phyloP scores from a whole-genome alignment of 2,113 vertebrate species.

The Morone saxatilis region DNA sequence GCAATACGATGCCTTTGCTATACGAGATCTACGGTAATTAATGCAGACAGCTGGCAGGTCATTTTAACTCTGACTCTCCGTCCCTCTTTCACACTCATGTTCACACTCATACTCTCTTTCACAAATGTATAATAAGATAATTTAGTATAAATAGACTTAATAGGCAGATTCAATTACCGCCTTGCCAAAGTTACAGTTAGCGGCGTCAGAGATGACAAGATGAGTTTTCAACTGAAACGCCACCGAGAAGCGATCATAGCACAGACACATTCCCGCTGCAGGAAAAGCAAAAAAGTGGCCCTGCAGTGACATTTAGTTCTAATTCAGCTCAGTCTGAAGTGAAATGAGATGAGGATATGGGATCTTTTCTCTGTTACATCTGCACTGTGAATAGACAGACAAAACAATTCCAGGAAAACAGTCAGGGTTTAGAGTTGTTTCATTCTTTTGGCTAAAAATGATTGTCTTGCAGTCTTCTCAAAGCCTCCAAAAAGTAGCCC shows the following conservation, averaged over 20 bases:
- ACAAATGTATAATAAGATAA: slow-evolving; percentile 44
- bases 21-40: slow-evolving; percentile 12
- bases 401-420: background rate
- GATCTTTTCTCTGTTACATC: background rate
- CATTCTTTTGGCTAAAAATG: background rate
- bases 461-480: background rate
- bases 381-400: background rate
- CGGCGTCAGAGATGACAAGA: slow-evolving; percentile 23
- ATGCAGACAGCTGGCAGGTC: slow-evolving; percentile 20
- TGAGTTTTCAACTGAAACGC: slow-evolving; percentile 1
- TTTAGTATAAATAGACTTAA: slow-evolving; percentile 49
- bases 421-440: background rate
- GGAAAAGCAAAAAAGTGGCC: slow-evolving; percentile 13
- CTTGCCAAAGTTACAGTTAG: slow-evolving; percentile 25
- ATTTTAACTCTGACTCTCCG: slow-evolving; percentile 19
- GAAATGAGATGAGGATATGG: background rate
- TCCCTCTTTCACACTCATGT: slow-evolving; percentile 11
- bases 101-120: background rate
- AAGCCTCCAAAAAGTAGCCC: background rate
- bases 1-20: background rate
- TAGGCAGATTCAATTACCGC: slow-evolving; percentile 46
- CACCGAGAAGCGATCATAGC: slow-evolving; percentile 20
- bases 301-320: background rate
- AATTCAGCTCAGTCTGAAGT: slow-evolving; percentile 19
- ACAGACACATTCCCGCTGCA: background rate